Base-by-base conservation (phyloP, 2,113 vertebrate species). In the Myotis davidii region DNA sequence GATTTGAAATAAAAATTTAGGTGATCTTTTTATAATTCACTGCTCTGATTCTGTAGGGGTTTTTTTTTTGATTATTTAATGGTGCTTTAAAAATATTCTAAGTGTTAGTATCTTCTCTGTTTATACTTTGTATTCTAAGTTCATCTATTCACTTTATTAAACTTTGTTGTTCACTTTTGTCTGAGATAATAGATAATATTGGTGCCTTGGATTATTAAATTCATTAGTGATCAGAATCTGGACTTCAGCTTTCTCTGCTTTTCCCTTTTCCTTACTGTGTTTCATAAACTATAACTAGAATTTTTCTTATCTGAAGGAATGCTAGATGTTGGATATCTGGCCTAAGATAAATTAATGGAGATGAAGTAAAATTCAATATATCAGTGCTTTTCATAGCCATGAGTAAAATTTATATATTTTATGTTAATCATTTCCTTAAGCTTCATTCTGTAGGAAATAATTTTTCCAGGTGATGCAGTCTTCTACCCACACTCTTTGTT, bases 251-350 rank as follows among this genome's bases (percentile, higher is more conserved):
- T 94, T 87, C 61, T 95, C 67, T 90, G 32, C 32, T 90, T 90
- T 95, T 59, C 18, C 25, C 39, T 94, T 25, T 67, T 95, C 48
- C 3, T 85, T 85, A 7, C 27, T 87, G 67, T 14, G 83, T 95
- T 95, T 96, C 56, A 69, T 96, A 64, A 72, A 79, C 23, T 70
- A 5, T 61, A 85, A 74, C 34, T 91, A 76, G 42, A 85, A 18
- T 56, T 96, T 95, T 88, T 79, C 20, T 90, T 83, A 91, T n/a
- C 32, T 85, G 85, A 95, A 95, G 52, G 64, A 94, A 85, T 95
- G 69, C 21, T 92, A 79, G 64, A 42, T 96, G 23, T 64, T 91
- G 34, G 37, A 20, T 93, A 69, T 93, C 37, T 97, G 59, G 65
- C 37, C 61, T 86, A 89, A 88, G 50, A 79, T 83, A 83, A 91